Evolutionary conservation across 2,113 vertebrate species (phyloP).

Genomic region (Strigops habroptila): DNA sequence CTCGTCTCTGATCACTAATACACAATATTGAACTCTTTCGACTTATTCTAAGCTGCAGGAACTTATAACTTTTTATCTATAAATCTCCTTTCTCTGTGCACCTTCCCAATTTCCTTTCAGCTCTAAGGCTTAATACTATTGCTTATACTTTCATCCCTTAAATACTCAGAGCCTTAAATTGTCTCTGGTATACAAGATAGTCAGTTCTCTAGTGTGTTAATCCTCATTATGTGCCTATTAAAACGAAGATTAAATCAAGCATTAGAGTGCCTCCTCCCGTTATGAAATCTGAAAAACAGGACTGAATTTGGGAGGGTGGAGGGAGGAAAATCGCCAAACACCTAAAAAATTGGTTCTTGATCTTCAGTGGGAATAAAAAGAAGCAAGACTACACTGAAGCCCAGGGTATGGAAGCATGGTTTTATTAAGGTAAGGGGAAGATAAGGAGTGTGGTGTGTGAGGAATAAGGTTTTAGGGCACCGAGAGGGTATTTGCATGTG

Average conservation of each 20-base stretch:
- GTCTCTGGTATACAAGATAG: background rate
- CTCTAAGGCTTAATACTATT: background rate
- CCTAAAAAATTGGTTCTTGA: background rate
- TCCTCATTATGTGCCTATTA: constrained; percentile 7
- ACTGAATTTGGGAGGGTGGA: background rate
- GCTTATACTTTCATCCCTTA: background rate
- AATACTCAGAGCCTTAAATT: background rate
- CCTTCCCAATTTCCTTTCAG: background rate
- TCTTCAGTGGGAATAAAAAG: background rate
- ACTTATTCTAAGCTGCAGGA: background rate
- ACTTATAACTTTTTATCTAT: background rate
- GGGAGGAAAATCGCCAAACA: background rate
- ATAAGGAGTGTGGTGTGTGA: fast-evolving
- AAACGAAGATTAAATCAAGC: constrained; percentile 14
- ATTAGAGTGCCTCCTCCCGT: constrained; percentile 55
- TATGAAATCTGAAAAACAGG: constrained; percentile 27
- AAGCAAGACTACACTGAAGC: fast-evolving
- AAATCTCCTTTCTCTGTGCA: background rate
- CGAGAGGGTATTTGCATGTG: constrained; percentile 16
- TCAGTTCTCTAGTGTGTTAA: background rate
- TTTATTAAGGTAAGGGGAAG: fast-evolving
- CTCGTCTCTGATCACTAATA: background rate
- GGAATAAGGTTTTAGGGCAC: background rate
- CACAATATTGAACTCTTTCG: background rate
- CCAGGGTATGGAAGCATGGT: fast-evolving